Evolutionary conservation across 2,113 vertebrate species (phyloP), one percentile per base, ranked within the genome.

Genomic region (Tenebrosternarchus preto): DNA sequence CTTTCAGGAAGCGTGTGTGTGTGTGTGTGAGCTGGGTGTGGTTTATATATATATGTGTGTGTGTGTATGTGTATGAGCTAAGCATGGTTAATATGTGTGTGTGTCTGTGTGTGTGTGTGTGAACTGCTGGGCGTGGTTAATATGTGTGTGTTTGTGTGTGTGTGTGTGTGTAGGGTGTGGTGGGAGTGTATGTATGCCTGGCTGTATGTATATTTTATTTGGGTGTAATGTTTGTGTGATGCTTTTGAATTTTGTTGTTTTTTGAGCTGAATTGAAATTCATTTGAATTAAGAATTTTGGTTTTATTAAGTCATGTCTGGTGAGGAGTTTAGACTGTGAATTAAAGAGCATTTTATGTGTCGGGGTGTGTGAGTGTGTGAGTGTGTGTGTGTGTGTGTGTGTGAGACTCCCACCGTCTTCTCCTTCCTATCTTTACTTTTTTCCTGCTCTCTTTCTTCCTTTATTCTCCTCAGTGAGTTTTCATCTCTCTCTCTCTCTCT

Each of bases 351-450:
- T 9, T 50, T 50, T 50, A 50, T 50, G 2, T 12, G 8, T 50
- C 8, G 2, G 8, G 9, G 11, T 50, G 8, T 50, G 43, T 70
- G 61, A 56, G 24, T 66, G 20, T 66, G 20, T 61, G 19, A 36
- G 20, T 71, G 5, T 83, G 22, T 72, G 82, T 76, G 61, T 68
- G 53, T 78, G 80, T 63, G 16, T 43, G 46, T 31, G 81, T 69
- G 80, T 76, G 61, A n/a, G n/a, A n/a, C n/a, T n/a, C n/a, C n/a
- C n/a, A n/a, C n/a, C n/a, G n/a, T n/a, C n/a, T n/a, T n/a, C n/a
- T n/a, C n/a, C n/a, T n/a, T n/a, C n/a, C n/a, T n/a, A n/a, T n/a
- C n/a, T n/a, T n/a, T n/a, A n/a, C n/a, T n/a, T n/a, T n/a, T n/a
- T n/a, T n/a, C n/a, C n/a, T n/a, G n/a, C n/a, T n/a, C n/a, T n/a